These are phyloP conservation scores for Epinephelus cyanopodus DNA, from an alignment of 2,113 vertebrate genomes.

Conservation along the genomic window DNA sequence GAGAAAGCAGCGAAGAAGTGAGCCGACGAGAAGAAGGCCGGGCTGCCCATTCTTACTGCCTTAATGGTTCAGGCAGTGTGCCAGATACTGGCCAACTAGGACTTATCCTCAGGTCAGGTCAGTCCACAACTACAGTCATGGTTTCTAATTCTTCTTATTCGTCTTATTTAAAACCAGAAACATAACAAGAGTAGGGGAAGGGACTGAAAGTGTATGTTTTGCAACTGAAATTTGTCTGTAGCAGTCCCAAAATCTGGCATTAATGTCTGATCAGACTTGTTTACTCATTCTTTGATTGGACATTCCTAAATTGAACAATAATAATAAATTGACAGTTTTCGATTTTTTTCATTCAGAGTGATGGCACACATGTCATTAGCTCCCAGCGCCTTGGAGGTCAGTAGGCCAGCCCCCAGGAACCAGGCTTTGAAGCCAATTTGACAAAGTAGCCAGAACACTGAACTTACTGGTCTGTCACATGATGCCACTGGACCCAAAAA, in stretches of 20 bases:
- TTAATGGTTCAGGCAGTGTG: neutral
- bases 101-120: neutral
- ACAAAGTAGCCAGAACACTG: no score
- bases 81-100: conserved; percentile 2
- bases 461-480: no score
- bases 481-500: no score
- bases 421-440: no score
- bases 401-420: neutral
- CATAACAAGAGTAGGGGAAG: neutral
- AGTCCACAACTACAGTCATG: neutral
- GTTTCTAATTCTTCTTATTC: neutral
- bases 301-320: neutral
- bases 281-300: neutral
- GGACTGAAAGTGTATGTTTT: no score
- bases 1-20: neutral
- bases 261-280: neutral
- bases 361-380: neutral
- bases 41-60: neutral
- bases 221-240: neutral
- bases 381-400: neutral
- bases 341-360: neutral
- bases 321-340: neutral
- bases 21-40: neutral
- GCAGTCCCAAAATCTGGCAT: neutral
- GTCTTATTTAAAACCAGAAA: neutral